phyloP scores from a whole-genome alignment of 2,888 invertebrate genomes.

The Agrochola lota region DNA sequence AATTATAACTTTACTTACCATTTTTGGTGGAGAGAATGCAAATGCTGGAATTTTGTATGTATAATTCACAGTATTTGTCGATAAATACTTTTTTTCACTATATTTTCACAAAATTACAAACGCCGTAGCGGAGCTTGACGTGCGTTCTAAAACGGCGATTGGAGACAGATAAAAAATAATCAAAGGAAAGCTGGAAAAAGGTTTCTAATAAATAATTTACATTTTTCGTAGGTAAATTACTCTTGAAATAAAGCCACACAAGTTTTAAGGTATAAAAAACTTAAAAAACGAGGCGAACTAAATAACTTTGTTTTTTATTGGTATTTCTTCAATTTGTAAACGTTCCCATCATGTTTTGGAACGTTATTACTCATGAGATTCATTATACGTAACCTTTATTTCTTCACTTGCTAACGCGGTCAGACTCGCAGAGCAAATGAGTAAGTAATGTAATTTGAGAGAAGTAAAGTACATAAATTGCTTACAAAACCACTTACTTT shows the following conservation, averaged over 20 bases:
- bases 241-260: too few species aligned
- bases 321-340: not conserved
- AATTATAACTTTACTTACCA: constrained; percentile 59
- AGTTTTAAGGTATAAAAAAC: not conserved
- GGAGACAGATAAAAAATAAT: constrained; percentile 23
- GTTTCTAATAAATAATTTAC: not conserved
- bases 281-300: not conserved
- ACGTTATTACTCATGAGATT: not conserved
- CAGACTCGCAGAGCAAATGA: not conserved
- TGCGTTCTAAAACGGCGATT: constrained; percentile 52
- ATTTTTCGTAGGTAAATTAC: not conserved
- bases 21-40: constrained; percentile 50
- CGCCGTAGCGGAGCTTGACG: constrained; percentile 53
- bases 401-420: not conserved
- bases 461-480: not conserved
- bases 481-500: too few species aligned
- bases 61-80: constrained; percentile 9
- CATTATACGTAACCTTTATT: not conserved
- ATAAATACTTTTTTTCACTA: constrained; percentile 3
- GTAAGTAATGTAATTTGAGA: not conserved
- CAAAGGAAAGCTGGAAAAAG: not conserved
- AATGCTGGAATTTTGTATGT: constrained; percentile 22
- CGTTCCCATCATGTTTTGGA: not conserved
- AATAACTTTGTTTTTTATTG: not conserved
- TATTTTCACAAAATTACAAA: constrained; percentile 43